Base-by-base conservation (phyloP, 2,113 vertebrate species). In the Pungitius pungitius region DNA sequence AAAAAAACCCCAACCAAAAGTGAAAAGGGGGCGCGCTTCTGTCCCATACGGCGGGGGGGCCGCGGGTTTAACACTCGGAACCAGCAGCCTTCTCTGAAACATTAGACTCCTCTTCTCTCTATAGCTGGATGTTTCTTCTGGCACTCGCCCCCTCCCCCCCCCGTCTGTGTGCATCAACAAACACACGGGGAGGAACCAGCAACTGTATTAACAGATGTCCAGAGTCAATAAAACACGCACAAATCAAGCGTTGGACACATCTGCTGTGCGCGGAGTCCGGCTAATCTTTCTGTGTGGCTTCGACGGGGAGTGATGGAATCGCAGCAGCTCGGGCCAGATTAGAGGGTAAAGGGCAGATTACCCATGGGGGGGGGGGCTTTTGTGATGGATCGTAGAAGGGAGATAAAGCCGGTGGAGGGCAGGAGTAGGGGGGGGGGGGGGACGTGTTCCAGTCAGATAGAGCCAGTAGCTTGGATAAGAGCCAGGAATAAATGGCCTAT, bases 191-290 rank as follows among this genome's bases (percentile, higher is more conserved):
- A 89, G 83, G 90, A 93, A 88, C 88, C 81, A 88, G 91, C 89
- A 92, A 93, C 93, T 93, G 93, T 92, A 94, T 94, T 94, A 95
- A 94, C 94, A 94, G 93, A 94, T 94, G 93, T 92, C 86, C 87
- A 91, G 89, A 94, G 93, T 94, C 93, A 95, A 95, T 94, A 93
- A 94, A 93, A 90, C 89, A 90, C 87, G 83, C 91, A 94, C 91
- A 94, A 93, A 93, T 92, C 92, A 91, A 85, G 85, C 75, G 83
- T 55, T 73, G 82, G 88, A 93, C 91, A 92, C 93, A 93, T 93
- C 92, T 94, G 92, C 83, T 91, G 84, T 71, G 82, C 63, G 75
- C 15, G 61, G 84, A 85, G 85, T 83, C 80, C 17, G 84, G 87
- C 88, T 91, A 89, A 92, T 91, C 91, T 91, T 84, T 85, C 83